phyloP scores from a whole-genome alignment of 2,797 vertebrate genomes.

The Hapalemur alaotrensis region DNA sequence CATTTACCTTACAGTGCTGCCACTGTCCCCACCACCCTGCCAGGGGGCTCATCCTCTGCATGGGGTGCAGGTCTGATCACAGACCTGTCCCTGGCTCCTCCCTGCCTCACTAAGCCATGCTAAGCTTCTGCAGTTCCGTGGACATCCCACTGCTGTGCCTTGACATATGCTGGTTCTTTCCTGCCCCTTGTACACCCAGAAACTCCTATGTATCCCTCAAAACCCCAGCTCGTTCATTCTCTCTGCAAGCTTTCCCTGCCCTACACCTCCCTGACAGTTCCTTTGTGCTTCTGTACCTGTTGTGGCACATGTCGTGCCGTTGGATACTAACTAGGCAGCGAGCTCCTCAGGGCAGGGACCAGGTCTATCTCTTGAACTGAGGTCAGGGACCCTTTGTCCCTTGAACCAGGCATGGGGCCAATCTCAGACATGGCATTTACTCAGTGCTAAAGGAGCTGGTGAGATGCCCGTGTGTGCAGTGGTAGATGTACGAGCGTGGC shows the following conservation, averaged over 20 bases:
- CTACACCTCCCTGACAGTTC: too few relatives aligned
- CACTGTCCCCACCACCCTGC: fast-evolving
- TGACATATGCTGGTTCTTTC: neutral
- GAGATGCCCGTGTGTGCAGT: neutral
- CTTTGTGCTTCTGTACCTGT: neutral
- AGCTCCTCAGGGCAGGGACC: neutral
- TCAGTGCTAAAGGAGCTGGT: neutral
- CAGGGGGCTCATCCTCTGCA: fast-evolving
- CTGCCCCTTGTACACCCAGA: neutral
- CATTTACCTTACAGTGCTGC: neutral
- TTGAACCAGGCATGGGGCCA: neutral
- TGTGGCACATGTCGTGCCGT: fast-evolving
- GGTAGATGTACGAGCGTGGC: fast-evolving
- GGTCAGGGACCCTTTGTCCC: neutral
- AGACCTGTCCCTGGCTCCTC: neutral
- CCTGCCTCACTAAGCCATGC: neutral
- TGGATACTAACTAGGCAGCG: neutral
- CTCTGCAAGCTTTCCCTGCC: neutral
- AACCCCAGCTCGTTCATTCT: neutral
- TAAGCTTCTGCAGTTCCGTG: neutral
- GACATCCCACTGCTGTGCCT: neutral
- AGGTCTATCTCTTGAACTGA: neutral
- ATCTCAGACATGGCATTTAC: neutral
- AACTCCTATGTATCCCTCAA: neutral
- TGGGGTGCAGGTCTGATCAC: neutral